Evolutionary conservation across 2,888 invertebrate species (phyloP).

Genomic region (Mystacides longicornis): DNA sequence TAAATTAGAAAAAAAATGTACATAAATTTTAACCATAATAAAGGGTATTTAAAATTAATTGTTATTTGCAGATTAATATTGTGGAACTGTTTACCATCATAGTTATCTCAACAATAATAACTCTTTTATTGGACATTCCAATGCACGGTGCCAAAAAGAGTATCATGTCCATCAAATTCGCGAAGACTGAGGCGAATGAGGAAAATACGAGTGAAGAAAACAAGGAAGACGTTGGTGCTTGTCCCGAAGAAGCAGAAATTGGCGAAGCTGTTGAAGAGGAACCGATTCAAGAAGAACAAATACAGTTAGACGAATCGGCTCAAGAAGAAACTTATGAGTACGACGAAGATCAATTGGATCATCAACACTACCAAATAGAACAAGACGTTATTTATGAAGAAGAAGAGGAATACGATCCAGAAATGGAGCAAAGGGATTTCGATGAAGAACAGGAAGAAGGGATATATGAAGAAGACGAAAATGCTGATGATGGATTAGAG

Average conservation of each 20-base stretch:
- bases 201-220: slow-evolving; percentile 30
- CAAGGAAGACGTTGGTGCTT: slow-evolving; percentile 33
- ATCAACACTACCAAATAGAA: slow-evolving; percentile 28
- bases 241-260: slow-evolving; percentile 11
- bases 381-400: slow-evolving; percentile 25
- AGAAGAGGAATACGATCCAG: slow-evolving; percentile 36
- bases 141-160: slow-evolving; percentile 51
- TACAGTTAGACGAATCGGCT: slow-evolving; percentile 30
- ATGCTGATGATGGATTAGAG: slow-evolving; percentile 10
- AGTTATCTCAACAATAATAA: slow-evolving; percentile 46
- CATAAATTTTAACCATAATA: too few species aligned
- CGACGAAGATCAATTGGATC: slow-evolving; percentile 13
- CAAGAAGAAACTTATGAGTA: slow-evolving; percentile 32
- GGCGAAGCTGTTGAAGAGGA: slow-evolving; percentile 42
- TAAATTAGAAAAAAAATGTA: too few species aligned
- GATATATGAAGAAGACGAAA: slow-evolving; percentile 34
- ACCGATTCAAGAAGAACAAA: slow-evolving; percentile 30
- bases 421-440: slow-evolving; percentile 6
- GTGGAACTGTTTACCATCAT: slow-evolving; percentile 50
- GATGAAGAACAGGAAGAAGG: slow-evolving; percentile 14
- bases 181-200: slow-evolving; percentile 21
- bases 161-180: slow-evolving; percentile 30
- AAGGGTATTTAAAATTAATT: neutral
- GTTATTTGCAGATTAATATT: slow-evolving; percentile 46
- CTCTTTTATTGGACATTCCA: slow-evolving; percentile 58